Base-by-base conservation (phyloP, 1,140 invertebrate genomes). In the Conopomorpha cramerella region DNA sequence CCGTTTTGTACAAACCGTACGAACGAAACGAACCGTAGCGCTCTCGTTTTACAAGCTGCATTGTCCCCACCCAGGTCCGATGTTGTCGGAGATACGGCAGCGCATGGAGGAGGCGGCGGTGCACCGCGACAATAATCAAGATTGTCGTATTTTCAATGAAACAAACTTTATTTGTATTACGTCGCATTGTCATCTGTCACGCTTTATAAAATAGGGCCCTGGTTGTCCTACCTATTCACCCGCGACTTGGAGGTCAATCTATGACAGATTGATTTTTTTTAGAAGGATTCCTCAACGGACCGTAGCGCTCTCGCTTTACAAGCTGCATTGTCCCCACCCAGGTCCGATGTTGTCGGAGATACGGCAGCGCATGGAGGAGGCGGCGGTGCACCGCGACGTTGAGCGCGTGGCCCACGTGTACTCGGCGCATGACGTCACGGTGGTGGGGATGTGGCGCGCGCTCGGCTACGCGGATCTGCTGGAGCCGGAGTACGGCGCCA, bases 401-500 rank as follows among this genome's bases (percentile, higher is more conserved):
- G 57, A 33, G 19, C 14, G 32, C 34, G 62, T 16, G 36, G 12
- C 29, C 19, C 50, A 54, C 25, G 30, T 76, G 11, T 91, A 89
- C 62, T 82, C 88, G 0, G 88, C 77, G 0, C 89, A 92, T 53
- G 89, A 92, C 56, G 70, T 89, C 1, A 89, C 85, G 0, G 52
- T 91, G n/a, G 86, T 91, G 0, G 84, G 82, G 48, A 48, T 87
- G 3, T 78, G 89, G 67, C 79, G 86, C 38, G 79, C 86, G 0
- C 76, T 91, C 45, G 86, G 86, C 4, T 84, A 86, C 39, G 58
- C 76, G 0, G 79, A 85, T 38, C 64, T 82, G 11, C 55, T 87
- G 8, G 82, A 86, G 50, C 89, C 88, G 0, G 84, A 85, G 26
- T 88, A 86, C 61, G 87, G 86, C 1, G 83, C 87, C 1, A 82